phyloP scores from a whole-genome alignment of 2,888 invertebrate genomes.

The Clunio marinus region DNA sequence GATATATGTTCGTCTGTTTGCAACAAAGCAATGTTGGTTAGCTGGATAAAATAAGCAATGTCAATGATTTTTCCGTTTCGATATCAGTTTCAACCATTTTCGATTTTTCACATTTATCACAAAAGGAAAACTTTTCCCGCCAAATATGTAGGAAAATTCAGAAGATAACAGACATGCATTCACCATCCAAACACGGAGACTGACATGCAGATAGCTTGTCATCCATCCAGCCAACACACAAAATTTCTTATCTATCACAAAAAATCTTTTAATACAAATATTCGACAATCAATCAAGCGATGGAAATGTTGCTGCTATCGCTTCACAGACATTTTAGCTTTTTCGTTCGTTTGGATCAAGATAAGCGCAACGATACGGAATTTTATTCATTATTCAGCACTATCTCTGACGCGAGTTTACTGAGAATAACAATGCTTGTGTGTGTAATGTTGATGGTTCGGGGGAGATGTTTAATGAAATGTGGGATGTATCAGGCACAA shows the following conservation, averaged over 20 bases:
- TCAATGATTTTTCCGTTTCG: not conserved
- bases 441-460: too few species aligned
- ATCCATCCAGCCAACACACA: not conserved
- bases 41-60: slow-evolving; percentile 10
- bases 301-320: slow-evolving; percentile 26
- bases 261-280: slow-evolving; percentile 37
- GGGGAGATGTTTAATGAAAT: slow-evolving; percentile 12
- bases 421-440: too few species aligned
- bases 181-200: not conserved
- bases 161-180: not conserved
- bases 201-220: slow-evolving; percentile 3
- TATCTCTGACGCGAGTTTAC: slow-evolving; percentile 17
- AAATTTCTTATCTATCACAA: slow-evolving; percentile 14
- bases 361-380: slow-evolving; percentile 18
- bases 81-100: not conserved
- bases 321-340: not conserved
- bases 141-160: not conserved
- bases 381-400: slow-evolving; percentile 37
- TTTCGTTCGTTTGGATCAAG: not conserved
- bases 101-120: slow-evolving; percentile 10
- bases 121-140: too few species aligned
- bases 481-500: slow-evolving; percentile 1
- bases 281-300: slow-evolving; percentile 35
- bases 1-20: too few species aligned
- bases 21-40: not conserved